Conservation (phyloP, 2,888 invertebrate genomes). For the Dasysyrphus albostriatus region DNA sequence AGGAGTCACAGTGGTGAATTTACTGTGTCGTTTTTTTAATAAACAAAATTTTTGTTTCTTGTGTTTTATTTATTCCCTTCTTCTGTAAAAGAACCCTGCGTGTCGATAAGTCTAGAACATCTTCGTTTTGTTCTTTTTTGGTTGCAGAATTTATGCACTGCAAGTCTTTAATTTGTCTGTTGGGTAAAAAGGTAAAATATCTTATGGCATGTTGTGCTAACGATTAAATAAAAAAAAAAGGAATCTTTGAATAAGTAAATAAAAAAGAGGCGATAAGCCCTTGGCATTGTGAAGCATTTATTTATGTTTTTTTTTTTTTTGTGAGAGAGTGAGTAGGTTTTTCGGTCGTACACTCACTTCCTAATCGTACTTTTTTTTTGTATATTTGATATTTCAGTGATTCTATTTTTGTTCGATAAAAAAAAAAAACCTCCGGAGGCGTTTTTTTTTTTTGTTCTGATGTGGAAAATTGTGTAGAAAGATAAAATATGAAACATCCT, state of each 20-base stretch:
- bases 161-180: not conserved
- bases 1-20: constrained; percentile 66
- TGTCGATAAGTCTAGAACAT: constrained; percentile 6
- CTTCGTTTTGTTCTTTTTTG: not conserved
- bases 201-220: not conserved
- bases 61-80: not conserved
- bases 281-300: constrained; percentile 28
- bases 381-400: constrained; percentile 23
- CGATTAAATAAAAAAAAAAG: constrained; percentile 12
- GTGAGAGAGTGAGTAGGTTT: not conserved
- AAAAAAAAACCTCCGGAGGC: constrained; percentile 40
- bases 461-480: constrained; percentile 3
- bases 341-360: constrained; percentile 18
- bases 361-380: constrained; percentile 6
- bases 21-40: constrained; percentile 20
- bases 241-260: not conserved
- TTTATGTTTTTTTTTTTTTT: constrained; percentile 8
- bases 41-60: constrained; percentile 11
- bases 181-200: not conserved
- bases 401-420: constrained; percentile 67
- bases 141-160: not conserved
- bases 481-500: not conserved
- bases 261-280: constrained; percentile 43
- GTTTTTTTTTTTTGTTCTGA: constrained; percentile 22
- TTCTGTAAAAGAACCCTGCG: constrained; percentile 3